Evolutionary conservation across 1,140 invertebrate genomes (phyloP).

Genomic region (Drosophila parabipectinata): DNA sequence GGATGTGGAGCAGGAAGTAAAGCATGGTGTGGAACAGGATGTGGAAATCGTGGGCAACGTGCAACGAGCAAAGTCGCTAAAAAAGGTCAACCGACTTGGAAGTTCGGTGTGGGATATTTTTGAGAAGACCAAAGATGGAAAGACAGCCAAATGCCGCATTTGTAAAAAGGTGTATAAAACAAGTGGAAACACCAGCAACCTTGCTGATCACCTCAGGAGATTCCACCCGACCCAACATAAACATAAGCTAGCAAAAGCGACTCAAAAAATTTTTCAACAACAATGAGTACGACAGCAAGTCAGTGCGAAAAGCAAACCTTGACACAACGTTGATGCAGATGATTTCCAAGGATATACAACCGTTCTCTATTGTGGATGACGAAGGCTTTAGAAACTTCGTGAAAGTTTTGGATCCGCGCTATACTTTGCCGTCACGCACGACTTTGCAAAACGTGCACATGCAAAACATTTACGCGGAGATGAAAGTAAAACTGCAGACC

Average conservation of each 20-base stretch:
- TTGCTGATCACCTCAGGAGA: not conserved
- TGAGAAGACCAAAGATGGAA: no score
- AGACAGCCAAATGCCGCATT: no score
- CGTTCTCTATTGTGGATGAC: constrained; percentile 11
- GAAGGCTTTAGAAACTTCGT: constrained; percentile 14
- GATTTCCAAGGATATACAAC: constrained; percentile 17
- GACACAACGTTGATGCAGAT: constrained; percentile 18
- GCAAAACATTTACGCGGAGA: constrained; percentile 9
- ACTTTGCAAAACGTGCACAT: constrained; percentile 9
- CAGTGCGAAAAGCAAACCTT: constrained; percentile 12
- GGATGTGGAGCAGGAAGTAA: no score
- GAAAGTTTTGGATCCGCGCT: constrained; percentile 20
- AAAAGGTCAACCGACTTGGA: no score
- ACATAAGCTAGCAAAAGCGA: no score
- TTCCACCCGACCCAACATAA: not conserved
- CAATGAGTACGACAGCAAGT: constrained; percentile 15
- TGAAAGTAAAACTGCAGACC: constrained; percentile 13
- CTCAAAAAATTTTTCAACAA: no score
- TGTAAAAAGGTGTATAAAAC: no score
- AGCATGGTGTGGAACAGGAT: no score
- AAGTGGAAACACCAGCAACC: not conserved
- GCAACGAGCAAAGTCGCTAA: no score
- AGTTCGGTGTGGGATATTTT: no score
- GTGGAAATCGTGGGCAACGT: no score
- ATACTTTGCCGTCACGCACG: constrained; percentile 18